Conservation (phyloP, 2,113 vertebrate species). For the Pyrgilauda ruficollis region DNA sequence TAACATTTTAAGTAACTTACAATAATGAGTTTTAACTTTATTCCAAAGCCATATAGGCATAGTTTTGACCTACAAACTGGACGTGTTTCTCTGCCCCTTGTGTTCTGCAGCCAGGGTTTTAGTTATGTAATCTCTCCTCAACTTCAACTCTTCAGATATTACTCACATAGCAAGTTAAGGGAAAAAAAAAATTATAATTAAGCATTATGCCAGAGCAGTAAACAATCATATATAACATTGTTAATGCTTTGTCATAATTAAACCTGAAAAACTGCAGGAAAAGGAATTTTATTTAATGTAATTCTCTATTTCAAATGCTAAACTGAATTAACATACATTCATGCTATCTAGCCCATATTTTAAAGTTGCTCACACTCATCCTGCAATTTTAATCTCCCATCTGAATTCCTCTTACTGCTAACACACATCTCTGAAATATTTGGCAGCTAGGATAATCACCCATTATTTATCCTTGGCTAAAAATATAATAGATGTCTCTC, state of each 20-base stretch:
- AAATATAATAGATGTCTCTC: background rate
- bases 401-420: slow-evolving; percentile 1
- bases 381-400: background rate
- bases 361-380: background rate
- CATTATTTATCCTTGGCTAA: slow-evolving; percentile 20
- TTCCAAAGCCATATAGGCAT: background rate
- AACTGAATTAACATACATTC: background rate
- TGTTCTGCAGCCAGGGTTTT: background rate
- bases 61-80: background rate
- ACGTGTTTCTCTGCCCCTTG: background rate
- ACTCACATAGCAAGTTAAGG: background rate
- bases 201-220: background rate
- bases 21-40: background rate
- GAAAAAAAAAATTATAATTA: background rate
- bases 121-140: background rate
- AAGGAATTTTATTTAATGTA: background rate
- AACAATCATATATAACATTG: background rate
- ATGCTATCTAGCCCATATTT: background rate
- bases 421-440: background rate
- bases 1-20: background rate
- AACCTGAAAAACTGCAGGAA: background rate
- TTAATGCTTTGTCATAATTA: background rate
- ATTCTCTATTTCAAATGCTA: background rate
- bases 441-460: background rate
- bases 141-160: background rate